Evolutionary conservation across 2,797 vertebrate genomes (phyloP).

Genomic region (Acrocephalus scirpaceus): DNA sequence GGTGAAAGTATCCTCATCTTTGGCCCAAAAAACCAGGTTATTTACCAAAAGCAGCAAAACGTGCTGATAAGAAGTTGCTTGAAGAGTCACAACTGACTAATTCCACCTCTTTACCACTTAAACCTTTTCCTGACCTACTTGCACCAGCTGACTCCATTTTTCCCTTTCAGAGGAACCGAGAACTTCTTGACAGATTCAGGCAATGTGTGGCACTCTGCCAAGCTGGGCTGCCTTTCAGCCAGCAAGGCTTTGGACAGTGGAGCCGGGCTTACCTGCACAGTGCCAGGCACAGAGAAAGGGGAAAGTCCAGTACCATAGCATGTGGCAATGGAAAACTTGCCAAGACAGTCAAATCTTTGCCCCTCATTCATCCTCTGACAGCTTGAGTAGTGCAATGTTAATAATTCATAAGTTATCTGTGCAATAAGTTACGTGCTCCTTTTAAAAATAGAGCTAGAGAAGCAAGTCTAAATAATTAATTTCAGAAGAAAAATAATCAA

Average conservation of each 20-base stretch:
- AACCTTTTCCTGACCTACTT: neutral
- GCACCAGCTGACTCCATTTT: neutral
- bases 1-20: neutral
- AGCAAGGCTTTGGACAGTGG: neutral
- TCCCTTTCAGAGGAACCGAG: neutral
- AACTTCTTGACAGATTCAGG: neutral
- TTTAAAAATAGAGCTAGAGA: conserved; percentile 55
- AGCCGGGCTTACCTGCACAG: neutral
- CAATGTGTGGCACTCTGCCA: accelerated
- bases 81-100: neutral
- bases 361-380: conserved; percentile 13
- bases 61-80: neutral
- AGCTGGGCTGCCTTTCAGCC: neutral
- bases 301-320: neutral
- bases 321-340: neutral
- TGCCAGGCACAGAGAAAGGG: neutral
- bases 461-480: conserved; percentile 42
- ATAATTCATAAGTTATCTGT: conserved; percentile 45
- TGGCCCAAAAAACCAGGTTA: neutral
- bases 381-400: neutral
- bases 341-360: neutral
- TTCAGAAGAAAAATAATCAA: neutral
- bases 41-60: neutral
- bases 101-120: neutral
- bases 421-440: neutral